Evolutionary conservation across 2,888 invertebrate genomes (phyloP).

Genomic region (Romanomermis culicivorax): DNA sequence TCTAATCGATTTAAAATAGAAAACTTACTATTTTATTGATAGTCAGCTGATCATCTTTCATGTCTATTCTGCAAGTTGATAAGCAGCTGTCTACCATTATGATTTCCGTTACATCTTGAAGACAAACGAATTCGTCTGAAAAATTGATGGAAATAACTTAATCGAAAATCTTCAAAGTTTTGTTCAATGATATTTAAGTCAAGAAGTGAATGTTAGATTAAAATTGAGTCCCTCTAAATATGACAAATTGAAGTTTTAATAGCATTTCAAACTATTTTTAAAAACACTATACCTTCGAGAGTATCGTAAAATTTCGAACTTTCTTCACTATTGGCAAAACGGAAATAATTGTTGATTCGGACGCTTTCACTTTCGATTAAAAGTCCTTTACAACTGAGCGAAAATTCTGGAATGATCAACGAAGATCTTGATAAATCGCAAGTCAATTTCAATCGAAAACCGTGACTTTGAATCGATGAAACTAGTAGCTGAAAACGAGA

Average conservation of each 20-base stretch:
- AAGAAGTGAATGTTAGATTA: background rate
- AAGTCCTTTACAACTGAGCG: constrained; percentile 51
- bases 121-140: constrained; percentile 33
- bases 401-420: constrained; percentile 63
- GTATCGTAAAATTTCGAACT: background rate
- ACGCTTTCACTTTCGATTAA: constrained; percentile 59
- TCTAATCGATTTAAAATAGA: background rate
- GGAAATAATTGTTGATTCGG: constrained; percentile 53
- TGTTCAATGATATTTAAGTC: too few species aligned
- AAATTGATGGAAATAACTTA: too few species aligned
- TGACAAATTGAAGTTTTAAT: too few species aligned
- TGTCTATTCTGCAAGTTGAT: too few species aligned
- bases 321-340: constrained; percentile 26
- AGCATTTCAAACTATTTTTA: too few species aligned
- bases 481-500: background rate
- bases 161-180: too few species aligned
- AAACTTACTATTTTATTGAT: background rate
- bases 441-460: constrained; percentile 39
- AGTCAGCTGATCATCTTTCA: background rate
- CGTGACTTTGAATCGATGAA: constrained; percentile 11
- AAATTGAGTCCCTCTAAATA: too few species aligned
- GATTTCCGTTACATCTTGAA: constrained; percentile 52
- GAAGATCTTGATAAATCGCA: constrained; percentile 55
- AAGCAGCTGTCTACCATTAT: too few species aligned
- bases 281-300: background rate